Evolutionary conservation across 2,888 invertebrate species (phyloP), one percentile per base, ranked within the genome.

Genomic region (Hirtodrosophila alboralis): DNA sequence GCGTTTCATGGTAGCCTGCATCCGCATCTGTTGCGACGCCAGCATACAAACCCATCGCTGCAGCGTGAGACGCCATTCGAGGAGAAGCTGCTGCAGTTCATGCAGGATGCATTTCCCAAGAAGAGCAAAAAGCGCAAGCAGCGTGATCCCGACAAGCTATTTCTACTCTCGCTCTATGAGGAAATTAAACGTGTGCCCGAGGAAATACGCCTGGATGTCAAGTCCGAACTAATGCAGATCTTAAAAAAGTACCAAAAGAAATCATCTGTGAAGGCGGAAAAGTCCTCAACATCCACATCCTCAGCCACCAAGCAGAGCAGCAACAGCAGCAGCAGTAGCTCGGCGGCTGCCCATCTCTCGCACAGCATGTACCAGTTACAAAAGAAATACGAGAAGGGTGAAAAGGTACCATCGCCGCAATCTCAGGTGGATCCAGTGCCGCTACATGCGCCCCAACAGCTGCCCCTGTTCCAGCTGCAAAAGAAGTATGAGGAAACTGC

Each of bases 41-140:
- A 88, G 14, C 87, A 87, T 27, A 87, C 85, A 4, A 76, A 80
- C 9, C 75, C 85, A 0, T 75, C 88, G 0, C 57, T 86, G 38
- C 86, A 88, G 41, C 81, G 89, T 1, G 90, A 89, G 64, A 79
- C 88, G 2, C 88, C 85, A 1, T 89, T 89, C 43, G 90, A 90
- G 43, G 89, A 90, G 34, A 89, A 90, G 54, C 65, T 89, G 16
- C 56, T 89, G 43, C 90, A 90, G 43, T 87, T 90, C 21, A 89
- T 89, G 90, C 90, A 90, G 43, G 89, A 90, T 59, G 89, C 88
- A 4, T 89, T 90, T 70, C 89, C 90, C 9, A 90, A 89, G 48
- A 90, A 86, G 51, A 89, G 87, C 54, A 89, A 89, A 80, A 89
- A 89, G 56, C 84, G 89, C 4, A 89, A 90, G 60, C 89, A 87